phyloP scores from a whole-genome alignment of 2,113 vertebrate species.

The Aldabrachelys gigantea region DNA sequence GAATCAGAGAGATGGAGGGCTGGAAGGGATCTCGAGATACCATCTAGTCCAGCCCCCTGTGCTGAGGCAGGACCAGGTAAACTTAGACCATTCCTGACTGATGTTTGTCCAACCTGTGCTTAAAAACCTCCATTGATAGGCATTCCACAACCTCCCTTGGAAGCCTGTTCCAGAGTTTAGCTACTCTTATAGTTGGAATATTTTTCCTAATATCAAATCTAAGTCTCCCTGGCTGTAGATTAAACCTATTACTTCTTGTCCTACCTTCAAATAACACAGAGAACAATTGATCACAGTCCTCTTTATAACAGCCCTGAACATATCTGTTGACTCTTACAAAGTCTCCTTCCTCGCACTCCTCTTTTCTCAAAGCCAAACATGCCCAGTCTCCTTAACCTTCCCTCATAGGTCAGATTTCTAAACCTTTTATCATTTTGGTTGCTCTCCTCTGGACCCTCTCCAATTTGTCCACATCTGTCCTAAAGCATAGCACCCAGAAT shows the following conservation, averaged over 20 bases:
- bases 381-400: background rate
- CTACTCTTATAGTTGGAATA: background rate
- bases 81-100: background rate
- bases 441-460: background rate
- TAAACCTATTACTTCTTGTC: background rate
- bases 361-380: background rate
- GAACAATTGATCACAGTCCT: background rate
- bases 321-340: background rate
- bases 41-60: background rate
- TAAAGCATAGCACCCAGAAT: background rate
- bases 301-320: background rate
- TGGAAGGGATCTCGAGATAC: background rate
- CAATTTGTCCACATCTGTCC: background rate
- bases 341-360: rapidly evolving
- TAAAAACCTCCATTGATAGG: background rate
- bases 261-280: background rate
- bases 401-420: background rate
- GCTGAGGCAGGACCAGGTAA: background rate
- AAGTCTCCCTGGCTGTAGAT: no score
- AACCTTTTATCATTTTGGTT: background rate
- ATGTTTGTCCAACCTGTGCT: background rate
- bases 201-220: no score
- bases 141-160: background rate
- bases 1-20: background rate
- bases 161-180: background rate